A percentile compares a stretch with the other conserved stretches of the same genome.
phyloP scores from a whole-genome alignment of 2,113 vertebrate species.

The Coptodon bakossiorum region DNA sequence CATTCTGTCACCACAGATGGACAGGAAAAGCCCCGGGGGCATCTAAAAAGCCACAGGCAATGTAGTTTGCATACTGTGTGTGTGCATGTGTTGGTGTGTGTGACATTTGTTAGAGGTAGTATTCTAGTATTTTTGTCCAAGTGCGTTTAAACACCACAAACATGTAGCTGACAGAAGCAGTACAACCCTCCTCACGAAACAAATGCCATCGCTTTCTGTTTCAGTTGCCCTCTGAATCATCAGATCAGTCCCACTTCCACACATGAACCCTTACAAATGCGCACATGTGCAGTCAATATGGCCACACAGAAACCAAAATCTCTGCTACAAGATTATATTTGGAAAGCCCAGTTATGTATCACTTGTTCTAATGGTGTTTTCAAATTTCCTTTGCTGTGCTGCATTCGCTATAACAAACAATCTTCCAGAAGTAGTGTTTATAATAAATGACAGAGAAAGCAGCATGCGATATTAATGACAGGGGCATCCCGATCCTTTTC shows the following conservation, averaged over 20 bases:
- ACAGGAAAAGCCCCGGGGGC: conserved; percentile 64
- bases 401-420: background rate
- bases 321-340: background rate
- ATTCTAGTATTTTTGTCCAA: background rate
- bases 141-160: background rate
- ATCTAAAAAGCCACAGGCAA: conserved; percentile 50
- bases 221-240: conserved; percentile 54
- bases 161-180: conserved; percentile 28
- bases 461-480: background rate
- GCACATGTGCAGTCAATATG: background rate
- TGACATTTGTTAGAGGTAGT: background rate
- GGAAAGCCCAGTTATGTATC: conserved; percentile 23
- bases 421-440: background rate
- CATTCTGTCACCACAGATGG: conserved; percentile 73
- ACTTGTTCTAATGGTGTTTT: conserved; percentile 8
- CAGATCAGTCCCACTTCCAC: conserved; percentile 28
- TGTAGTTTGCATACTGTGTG: conserved; percentile 41
- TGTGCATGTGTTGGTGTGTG: background rate
- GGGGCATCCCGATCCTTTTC: background rate
- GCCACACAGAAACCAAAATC: conserved; percentile 1
- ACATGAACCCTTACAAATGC: background rate
- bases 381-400: background rate
- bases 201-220: conserved; percentile 60
- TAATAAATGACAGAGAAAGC: background rate
- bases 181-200: conserved; percentile 44